A percentile compares a stretch with the other conserved stretches of the same genome.
These are phyloP conservation scores for Schizopygopsis malacanthus DNA, from an alignment of 2,797 vertebrate genomes.

Conservation along the genomic window DNA sequence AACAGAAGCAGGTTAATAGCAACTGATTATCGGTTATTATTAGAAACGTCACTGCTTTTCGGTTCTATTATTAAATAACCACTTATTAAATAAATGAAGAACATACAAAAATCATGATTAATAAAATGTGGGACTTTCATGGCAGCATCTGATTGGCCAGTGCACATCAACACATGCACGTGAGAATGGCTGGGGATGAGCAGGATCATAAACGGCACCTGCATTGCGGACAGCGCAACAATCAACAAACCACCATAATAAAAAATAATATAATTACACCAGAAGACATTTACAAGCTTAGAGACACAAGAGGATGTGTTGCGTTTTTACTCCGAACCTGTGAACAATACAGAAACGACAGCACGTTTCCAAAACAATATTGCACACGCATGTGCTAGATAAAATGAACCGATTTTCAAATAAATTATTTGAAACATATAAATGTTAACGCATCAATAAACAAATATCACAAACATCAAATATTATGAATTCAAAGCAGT, in stretches of 20 bases:
- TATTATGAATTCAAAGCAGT: not conserved
- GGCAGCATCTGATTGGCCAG: constrained; percentile 39
- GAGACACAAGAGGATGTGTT: not conserved
- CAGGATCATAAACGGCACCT: constrained; percentile 76
- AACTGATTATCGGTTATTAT: not conserved
- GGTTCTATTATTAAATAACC: not conserved
- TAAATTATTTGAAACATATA: not conserved
- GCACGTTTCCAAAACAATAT: constrained; percentile 36
- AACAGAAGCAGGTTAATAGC: not conserved
- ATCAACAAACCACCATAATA: constrained; percentile 37
- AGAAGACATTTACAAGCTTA: not conserved
- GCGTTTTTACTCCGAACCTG: not conserved
- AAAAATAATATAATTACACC: not conserved
- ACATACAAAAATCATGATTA: not conserved
- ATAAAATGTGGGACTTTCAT: constrained; percentile 22
- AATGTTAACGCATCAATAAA: not conserved
- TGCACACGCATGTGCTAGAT: not conserved
- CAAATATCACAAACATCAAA: not conserved
- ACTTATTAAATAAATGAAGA: not conserved
- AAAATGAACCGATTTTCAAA: not conserved
- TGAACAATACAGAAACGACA: not conserved
- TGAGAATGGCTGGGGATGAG: constrained; percentile 29
- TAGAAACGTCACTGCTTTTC: not conserved
- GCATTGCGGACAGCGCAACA: constrained; percentile 82
- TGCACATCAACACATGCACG: constrained; percentile 48